Percentiles rank a stretch among this genome's conserved stretches.
Evolutionary conservation across 2,113 vertebrate species (phyloP).

Genomic region (Callopanchax toddi): DNA sequence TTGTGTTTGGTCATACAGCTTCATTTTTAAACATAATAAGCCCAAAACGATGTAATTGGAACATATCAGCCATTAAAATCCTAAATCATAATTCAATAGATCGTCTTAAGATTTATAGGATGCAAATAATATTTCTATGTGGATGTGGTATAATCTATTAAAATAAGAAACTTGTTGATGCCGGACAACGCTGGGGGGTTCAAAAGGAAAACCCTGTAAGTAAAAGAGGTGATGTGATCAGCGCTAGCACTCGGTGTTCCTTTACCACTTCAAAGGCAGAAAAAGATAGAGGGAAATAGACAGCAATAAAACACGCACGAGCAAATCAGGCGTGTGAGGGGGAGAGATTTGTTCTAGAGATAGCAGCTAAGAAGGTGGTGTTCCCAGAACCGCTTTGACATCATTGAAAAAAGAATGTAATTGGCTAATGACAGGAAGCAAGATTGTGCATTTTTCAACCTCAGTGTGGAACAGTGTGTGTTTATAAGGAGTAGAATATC

Average conservation of each 20-base stretch:
- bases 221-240: slow-evolving; percentile 28
- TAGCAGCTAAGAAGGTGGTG: slow-evolving; percentile 55
- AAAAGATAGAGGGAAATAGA: slow-evolving; percentile 37
- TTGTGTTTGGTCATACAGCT: neutral
- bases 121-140: neutral
- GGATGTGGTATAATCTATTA: slow-evolving; percentile 3
- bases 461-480: slow-evolving; percentile 27
- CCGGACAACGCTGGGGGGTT: neutral
- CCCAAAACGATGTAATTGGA: neutral
- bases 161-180: slow-evolving; percentile 1
- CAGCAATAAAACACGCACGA: slow-evolving; percentile 38
- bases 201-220: slow-evolving; percentile 21
- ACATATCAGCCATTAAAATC: slow-evolving; percentile 5
- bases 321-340: slow-evolving; percentile 36
- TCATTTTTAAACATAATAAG: neutral
- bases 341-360: slow-evolving; percentile 66
- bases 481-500: slow-evolving; percentile 11
- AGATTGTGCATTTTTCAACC: slow-evolving; percentile 58
- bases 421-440: slow-evolving; percentile 72
- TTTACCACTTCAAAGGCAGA: slow-evolving; percentile 36
- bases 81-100: neutral
- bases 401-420: slow-evolving; percentile 59
- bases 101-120: neutral
- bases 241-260: slow-evolving; percentile 39
- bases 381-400: slow-evolving; percentile 69